phyloP scores from a whole-genome alignment of 2,888 invertebrate genomes.

The Pyrochroa serraticornis region DNA sequence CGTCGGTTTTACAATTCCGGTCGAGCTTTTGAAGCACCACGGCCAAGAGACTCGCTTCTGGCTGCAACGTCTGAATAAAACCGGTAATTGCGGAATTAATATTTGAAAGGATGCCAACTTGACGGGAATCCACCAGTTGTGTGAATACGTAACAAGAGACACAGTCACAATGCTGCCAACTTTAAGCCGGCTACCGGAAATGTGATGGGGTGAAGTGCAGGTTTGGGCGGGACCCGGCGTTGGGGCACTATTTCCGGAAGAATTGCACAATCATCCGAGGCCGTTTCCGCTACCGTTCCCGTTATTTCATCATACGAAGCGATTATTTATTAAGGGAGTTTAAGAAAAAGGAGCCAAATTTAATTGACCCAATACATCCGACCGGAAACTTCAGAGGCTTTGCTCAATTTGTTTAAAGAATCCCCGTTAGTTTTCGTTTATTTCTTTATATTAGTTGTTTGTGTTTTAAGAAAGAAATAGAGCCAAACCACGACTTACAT shows the following conservation, averaged over 20 bases:
- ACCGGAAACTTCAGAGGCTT: no score
- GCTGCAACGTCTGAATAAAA: slow-evolving; percentile 47
- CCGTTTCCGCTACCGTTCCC: no score
- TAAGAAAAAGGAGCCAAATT: no score
- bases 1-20: background rate
- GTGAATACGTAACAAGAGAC: slow-evolving; percentile 30
- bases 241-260: slow-evolving; percentile 7
- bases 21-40: slow-evolving; percentile 16
- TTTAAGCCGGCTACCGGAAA: slow-evolving; percentile 25
- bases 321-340: no score
- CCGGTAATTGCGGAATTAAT: slow-evolving; percentile 60
- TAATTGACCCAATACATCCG: no score
- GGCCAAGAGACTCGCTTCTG: background rate
- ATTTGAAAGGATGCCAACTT: slow-evolving; percentile 55
- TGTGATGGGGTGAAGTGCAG: slow-evolving; percentile 30
- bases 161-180: slow-evolving; percentile 3
- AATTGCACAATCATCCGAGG: no score
- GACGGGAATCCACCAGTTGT: slow-evolving; percentile 31
- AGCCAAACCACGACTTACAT: no score
- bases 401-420: no score
- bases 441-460: no score
- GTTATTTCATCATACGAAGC: no score
- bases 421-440: no score
- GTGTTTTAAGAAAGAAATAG: no score
- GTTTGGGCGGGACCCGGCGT: slow-evolving; percentile 18